Conservation (phyloP, 1,140 invertebrate species). For the Penaeus japonicus region DNA sequence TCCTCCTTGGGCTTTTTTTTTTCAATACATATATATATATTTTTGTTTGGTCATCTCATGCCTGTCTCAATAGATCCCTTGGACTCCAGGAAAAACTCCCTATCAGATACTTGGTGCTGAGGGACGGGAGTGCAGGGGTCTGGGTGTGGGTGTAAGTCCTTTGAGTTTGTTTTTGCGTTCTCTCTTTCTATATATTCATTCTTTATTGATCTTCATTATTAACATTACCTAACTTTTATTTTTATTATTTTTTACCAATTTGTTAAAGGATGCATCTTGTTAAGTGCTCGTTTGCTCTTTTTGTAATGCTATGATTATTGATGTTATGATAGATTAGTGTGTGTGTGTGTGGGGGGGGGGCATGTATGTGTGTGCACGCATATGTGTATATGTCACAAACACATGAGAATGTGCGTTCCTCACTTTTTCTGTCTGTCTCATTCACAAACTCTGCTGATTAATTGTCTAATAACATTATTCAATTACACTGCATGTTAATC, state of each 20-base stretch:
- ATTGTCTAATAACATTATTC: too few species aligned
- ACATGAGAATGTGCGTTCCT: too few species aligned
- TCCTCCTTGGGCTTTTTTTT: not conserved
- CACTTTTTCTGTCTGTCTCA: too few species aligned
- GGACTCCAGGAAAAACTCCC: slow-evolving; percentile 15
- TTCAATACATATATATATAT: not conserved
- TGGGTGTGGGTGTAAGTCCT: slow-evolving; percentile 17
- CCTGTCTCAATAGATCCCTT: slow-evolving; percentile 31
- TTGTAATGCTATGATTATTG: too few species aligned
- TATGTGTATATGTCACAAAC: too few species aligned
- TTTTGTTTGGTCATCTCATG: slow-evolving; percentile 26
- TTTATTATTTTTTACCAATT: not conserved
- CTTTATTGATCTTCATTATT: not conserved
- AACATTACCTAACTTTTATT: not conserved
- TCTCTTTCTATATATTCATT: not conserved
- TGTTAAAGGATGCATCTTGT: not conserved
- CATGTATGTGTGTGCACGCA: too few species aligned
- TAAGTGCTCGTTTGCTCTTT: too few species aligned
- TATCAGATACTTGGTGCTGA: slow-evolving; percentile 26
- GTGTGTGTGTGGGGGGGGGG: too few species aligned
- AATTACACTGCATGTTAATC: too few species aligned
- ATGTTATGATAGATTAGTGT: too few species aligned
- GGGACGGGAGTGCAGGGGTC: slow-evolving; percentile 29
- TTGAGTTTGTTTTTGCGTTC: slow-evolving; percentile 1
- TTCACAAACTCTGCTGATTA: too few species aligned